Conservation (phyloP, 2,113 vertebrate genomes). For the Centropus unirufus region DNA sequence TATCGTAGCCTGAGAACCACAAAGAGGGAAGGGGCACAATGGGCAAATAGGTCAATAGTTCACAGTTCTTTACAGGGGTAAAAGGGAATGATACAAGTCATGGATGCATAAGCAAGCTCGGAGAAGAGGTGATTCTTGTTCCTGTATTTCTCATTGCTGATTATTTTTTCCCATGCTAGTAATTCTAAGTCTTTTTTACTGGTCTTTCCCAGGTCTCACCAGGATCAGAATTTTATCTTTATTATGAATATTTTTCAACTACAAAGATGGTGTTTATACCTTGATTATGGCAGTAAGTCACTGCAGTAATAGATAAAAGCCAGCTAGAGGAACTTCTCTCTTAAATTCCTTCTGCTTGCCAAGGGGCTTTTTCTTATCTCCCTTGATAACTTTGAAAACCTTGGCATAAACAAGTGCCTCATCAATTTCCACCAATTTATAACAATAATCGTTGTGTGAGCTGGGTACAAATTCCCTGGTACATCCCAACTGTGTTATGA, state of each 20-base stretch:
- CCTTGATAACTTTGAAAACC: slow-evolving; percentile 18
- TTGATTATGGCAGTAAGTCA: not conserved
- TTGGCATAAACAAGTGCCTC: not conserved
- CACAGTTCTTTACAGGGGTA: not conserved
- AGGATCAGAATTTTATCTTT: not conserved
- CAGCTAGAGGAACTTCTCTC: not conserved
- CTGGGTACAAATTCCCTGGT: not conserved
- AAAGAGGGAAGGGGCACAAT: not conserved
- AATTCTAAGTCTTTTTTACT: not conserved
- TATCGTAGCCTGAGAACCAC: not conserved
- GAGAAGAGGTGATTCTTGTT: not conserved
- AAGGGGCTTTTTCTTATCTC: slow-evolving; percentile 2
- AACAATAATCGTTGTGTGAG: not conserved
- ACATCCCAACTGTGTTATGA: not conserved
- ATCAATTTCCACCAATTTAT: not conserved
- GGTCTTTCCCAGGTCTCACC: not conserved
- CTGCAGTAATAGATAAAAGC: not conserved
- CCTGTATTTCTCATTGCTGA: not conserved
- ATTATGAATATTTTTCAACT: not conserved
- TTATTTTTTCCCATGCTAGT: not conserved
- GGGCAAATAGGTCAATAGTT: not conserved
- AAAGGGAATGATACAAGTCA: not conserved
- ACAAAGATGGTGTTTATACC: not conserved
- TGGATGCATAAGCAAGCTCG: not conserved
- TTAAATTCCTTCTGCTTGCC: slow-evolving; percentile 7